These are phyloP conservation scores for Sardinella longiceps DNA, from an alignment of 2,797 vertebrate species.

Conservation along the genomic window DNA sequence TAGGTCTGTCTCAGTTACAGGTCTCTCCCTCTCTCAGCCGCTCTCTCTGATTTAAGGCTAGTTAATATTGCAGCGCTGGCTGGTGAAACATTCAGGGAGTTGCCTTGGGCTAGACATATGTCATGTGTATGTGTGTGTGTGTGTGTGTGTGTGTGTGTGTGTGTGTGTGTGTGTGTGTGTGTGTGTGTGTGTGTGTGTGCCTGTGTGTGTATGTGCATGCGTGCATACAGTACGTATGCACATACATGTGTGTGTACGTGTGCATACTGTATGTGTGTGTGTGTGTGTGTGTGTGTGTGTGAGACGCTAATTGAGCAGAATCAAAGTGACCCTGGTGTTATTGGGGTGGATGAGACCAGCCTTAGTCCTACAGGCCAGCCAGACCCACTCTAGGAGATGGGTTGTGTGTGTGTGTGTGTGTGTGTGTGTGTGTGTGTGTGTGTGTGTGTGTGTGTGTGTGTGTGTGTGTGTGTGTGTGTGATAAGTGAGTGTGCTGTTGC, in stretches of 20 bases:
- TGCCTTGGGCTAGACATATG: slow-evolving; percentile 31
- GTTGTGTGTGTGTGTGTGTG: no score
- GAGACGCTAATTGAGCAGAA: not conserved
- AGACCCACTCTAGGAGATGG: not conserved
- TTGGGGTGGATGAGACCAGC: not conserved
- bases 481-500: no score
- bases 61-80: slow-evolving; percentile 44
- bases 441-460: no score
- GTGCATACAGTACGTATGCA: no score
- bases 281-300: slow-evolving; percentile 1
- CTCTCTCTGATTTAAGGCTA: slow-evolving; percentile 39
- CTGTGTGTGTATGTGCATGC: not conserved
- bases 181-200: not conserved
- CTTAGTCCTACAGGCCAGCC: not conserved
- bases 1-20: slow-evolving; percentile 41
- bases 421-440: no score
- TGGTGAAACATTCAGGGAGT: slow-evolving; percentile 50
- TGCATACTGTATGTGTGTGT: not conserved
- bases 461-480: no score
- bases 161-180: not conserved
- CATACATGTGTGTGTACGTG: not conserved
- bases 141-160: not conserved
- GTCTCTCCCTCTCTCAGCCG: slow-evolving; percentile 24
- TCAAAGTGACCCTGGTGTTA: not conserved
- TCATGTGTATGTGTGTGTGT: not conserved